Evolutionary conservation across 2,113 vertebrate species (phyloP).

Genomic region (Laticauda colubrina): DNA sequence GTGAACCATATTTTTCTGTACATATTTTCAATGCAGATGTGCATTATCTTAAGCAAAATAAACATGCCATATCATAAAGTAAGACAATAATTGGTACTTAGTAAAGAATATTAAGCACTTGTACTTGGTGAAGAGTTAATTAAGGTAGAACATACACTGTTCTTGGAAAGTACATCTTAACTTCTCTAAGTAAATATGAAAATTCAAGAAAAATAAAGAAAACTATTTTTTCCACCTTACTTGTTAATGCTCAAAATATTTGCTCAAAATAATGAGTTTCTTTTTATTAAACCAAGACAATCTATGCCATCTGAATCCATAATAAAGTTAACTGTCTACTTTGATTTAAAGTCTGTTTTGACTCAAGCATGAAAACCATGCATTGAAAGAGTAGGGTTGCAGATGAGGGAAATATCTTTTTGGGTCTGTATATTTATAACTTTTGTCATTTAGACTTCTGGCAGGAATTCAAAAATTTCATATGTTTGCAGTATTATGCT

Average conservation of each 20-base stretch:
- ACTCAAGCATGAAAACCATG: slow-evolving; percentile 61
- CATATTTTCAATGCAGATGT: not conserved
- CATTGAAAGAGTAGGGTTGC: slow-evolving; percentile 52
- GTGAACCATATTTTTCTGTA: not conserved
- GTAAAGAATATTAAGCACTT: not conserved
- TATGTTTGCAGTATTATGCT: slow-evolving; percentile 75
- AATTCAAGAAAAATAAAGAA: not conserved
- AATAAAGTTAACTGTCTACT: slow-evolving; percentile 48
- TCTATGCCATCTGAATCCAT: slow-evolving; percentile 40
- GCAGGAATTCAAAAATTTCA: slow-evolving; percentile 74
- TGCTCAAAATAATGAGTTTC: slow-evolving; percentile 21
- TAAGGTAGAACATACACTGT: not conserved
- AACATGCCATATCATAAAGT: not conserved
- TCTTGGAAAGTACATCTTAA: not conserved
- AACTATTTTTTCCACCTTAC: not conserved
- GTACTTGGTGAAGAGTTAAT: not conserved
- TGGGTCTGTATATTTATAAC: slow-evolving; percentile 73
- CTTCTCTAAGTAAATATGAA: slow-evolving; percentile 4
- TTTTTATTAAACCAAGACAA: slow-evolving; percentile 21
- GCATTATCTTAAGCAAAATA: not conserved
- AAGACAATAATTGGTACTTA: not conserved
- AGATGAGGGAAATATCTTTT: slow-evolving; percentile 6
- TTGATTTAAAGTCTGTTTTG: slow-evolving; percentile 69
- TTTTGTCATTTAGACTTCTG: slow-evolving; percentile 77
- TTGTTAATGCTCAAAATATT: not conserved